Evolutionary conservation across 2,113 vertebrate genomes (phyloP), one percentile per base, ranked within the genome.

Genomic region (Dermatemys mawii): DNA sequence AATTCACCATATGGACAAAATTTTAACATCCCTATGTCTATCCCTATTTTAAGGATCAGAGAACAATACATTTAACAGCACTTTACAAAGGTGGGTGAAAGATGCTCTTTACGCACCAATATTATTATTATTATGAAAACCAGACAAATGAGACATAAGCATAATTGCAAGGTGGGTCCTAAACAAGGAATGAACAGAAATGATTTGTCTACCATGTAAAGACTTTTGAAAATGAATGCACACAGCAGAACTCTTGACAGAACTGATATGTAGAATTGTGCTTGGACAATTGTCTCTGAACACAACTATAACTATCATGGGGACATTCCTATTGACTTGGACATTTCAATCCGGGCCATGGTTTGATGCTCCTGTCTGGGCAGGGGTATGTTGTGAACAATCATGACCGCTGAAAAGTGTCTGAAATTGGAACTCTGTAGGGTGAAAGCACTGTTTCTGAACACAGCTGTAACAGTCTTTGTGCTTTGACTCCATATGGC

Each of bases 381-480:
- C 95, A 94, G 90, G 11, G 96, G 92, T 95, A 90, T 0, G 0
- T 84, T 57, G 84, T 0, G 10, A 88, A 91, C 90, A 86, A 78
- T 93, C 84, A 41, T 46, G 70, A 44, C 21, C 26, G 91, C 82
- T 3, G 63, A 90, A 92, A 89, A 81, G 19, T 32, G 81, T 93
- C 95, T 57, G 95, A 97, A 93, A 96, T 75, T 96, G 88, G 87
- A 91, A 91, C 86, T 88, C 90, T 90, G 92, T 84, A 22, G 94
- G 95, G 95, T 96, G 96, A 95, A 97, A 95, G 96, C 92, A 97
- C 86, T 90, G 81, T 97, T 97, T 96, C 96, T 93, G 22, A 96
- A 84, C 86, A 76, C 84, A 0, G 48, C 91, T 35, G 92, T 38
- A 95, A 91, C 92, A 83, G 88, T 94, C 84, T 14, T 94, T 96